Percentiles rank a stretch among this genome's conserved stretches.
These are phyloP conservation scores for Strix uralensis DNA, from an alignment of 2,113 vertebrate genomes.

Conservation along the genomic window DNA sequence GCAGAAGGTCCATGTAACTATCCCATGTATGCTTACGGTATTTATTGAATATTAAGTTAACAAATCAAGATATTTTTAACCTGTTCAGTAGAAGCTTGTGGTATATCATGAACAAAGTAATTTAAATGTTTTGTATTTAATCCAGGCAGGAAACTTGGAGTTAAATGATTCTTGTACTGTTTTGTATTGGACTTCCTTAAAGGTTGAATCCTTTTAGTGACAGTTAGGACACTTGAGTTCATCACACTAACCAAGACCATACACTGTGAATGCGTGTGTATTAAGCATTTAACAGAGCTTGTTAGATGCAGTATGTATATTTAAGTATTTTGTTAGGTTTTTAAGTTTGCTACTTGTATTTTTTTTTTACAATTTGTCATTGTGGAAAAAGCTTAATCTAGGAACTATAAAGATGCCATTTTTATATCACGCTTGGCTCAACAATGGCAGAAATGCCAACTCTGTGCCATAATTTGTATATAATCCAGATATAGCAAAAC, in stretches of 20 bases:
- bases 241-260: neutral
- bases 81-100: neutral
- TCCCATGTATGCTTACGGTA: neutral
- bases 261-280: neutral
- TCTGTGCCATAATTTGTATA: neutral
- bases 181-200: neutral
- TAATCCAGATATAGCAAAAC: neutral
- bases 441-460: neutral
- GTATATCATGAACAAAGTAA: neutral
- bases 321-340: neutral
- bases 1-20: neutral
- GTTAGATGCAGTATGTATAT: neutral
- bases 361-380: neutral
- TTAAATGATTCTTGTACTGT: neutral
- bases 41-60: neutral
- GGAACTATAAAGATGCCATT: neutral
- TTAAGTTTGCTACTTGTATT: neutral
- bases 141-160: neutral
- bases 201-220: neutral
- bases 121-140: neutral
- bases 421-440: neutral
- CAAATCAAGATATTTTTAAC: neutral
- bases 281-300: neutral
- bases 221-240: neutral
- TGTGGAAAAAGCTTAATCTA: neutral